These are phyloP conservation scores for Anastatus disparis DNA, from an alignment of 1,140 invertebrate genomes.

Conservation along the genomic window DNA sequence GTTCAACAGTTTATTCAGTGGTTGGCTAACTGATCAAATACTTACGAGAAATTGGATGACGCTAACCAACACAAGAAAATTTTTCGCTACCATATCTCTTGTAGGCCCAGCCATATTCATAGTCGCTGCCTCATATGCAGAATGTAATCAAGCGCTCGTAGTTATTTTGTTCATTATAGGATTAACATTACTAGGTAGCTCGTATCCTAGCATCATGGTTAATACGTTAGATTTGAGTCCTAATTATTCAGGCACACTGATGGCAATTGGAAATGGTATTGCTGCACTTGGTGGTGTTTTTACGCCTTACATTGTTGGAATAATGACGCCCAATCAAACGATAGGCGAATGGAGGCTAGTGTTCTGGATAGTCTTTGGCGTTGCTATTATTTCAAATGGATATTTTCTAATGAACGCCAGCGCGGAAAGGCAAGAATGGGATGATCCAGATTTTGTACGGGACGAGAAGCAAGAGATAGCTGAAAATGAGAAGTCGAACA, in stretches of 20 bases:
- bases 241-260: conserved; percentile 66
- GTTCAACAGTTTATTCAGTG: neutral
- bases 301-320: neutral
- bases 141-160: conserved; percentile 42
- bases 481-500: too few species aligned
- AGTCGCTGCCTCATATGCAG: conserved; percentile 46
- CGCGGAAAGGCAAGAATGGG: neutral
- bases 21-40: neutral
- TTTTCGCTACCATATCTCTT: neutral
- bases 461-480: conserved; percentile 35
- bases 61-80: neutral
- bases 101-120: conserved; percentile 43
- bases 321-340: conserved; percentile 20
- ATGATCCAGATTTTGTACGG: too few species aligned
- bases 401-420: neutral
- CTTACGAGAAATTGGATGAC: neutral
- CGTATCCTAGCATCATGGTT: conserved; percentile 41
- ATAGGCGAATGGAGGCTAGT: conserved; percentile 5
- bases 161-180: conserved; percentile 44
- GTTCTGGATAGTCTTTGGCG: conserved; percentile 5
- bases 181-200: conserved; percentile 47
- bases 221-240: neutral
- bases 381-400: neutral
- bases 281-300: conserved; percentile 38
- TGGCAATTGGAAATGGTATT: conserved; percentile 70